A percentile compares a stretch with the other conserved stretches of the same genome.
Evolutionary conservation across 2,113 vertebrate species (phyloP).

Genomic region (Galbula dea): DNA sequence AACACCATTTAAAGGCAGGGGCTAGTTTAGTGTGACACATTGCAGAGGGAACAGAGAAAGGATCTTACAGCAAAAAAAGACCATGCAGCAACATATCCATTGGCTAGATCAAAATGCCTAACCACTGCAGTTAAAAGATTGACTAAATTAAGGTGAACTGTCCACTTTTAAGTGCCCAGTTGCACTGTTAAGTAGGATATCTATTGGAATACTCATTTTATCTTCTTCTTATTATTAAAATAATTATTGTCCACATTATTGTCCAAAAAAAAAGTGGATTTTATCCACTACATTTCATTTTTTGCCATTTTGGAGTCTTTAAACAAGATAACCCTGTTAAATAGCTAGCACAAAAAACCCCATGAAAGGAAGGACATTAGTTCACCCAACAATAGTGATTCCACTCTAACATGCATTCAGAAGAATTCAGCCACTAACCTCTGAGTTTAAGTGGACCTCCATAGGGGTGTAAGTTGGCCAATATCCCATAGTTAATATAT

Average conservation of each 20-base stretch:
- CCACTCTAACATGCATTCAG: neutral
- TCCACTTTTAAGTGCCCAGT: neutral
- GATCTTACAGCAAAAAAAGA: neutral
- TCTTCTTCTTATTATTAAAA: too few relatives aligned
- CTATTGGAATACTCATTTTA: too few relatives aligned
- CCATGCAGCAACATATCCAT: fast-evolving
- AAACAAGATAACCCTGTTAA: neutral
- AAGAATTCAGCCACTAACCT: slow-evolving; percentile 63
- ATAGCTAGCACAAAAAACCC: neutral
- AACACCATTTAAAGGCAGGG: neutral
- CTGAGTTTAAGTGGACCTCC: slow-evolving; percentile 81
- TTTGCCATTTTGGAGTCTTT: neutral
- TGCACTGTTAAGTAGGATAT: neutral
- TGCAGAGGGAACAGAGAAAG: neutral
- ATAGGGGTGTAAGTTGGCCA: slow-evolving; percentile 83
- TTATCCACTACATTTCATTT: neutral
- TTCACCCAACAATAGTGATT: neutral
- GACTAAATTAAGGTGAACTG: neutral
- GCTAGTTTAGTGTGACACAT: neutral
- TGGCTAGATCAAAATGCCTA: neutral
- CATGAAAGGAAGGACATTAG: neutral
- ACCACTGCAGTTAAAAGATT: neutral
- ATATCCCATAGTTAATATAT: slow-evolving; percentile 84
- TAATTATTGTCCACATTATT: too few relatives aligned
- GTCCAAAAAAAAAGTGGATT: neutral